Percentiles rank a stretch among this genome's conserved stretches.
phyloP scores from a whole-genome alignment of 2,888 invertebrate genomes.

The Gortyna flavago region DNA sequence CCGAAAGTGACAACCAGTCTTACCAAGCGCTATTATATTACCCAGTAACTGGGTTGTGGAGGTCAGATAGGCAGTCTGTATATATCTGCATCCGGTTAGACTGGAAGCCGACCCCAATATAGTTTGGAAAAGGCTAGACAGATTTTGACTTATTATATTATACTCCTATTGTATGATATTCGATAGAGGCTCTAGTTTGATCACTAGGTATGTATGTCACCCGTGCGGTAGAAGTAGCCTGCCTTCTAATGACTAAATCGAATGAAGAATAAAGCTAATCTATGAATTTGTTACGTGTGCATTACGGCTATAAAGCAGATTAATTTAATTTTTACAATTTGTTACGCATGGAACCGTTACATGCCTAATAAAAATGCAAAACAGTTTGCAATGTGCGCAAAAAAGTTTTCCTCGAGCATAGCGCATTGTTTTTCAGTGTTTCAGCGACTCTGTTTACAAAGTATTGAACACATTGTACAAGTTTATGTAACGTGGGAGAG shows the following conservation, averaged over 20 bases:
- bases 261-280: not conserved
- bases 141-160: not conserved
- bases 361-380: conserved; percentile 21
- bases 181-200: not conserved
- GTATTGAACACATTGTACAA: conserved; percentile 3
- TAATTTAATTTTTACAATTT: conserved; percentile 11
- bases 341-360: conserved; percentile 23
- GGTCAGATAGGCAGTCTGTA: too few species aligned
- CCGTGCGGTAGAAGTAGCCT: not conserved
- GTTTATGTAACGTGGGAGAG: conserved; percentile 3
- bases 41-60: too few species aligned
- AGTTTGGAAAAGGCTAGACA: too few species aligned
- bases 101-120: too few species aligned
- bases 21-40: too few species aligned
- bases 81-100: too few species aligned
- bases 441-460: conserved; percentile 18
- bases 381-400: conserved; percentile 13
- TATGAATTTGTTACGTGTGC: not conserved
- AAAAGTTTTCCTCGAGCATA: conserved; percentile 30
- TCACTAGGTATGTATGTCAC: not conserved
- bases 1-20: too few species aligned
- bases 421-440: conserved; percentile 35
- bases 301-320: not conserved
- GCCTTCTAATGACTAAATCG: not conserved
- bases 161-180: not conserved